phyloP scores from a whole-genome alignment of 2,888 invertebrate genomes.

The Oligia latruncula region DNA sequence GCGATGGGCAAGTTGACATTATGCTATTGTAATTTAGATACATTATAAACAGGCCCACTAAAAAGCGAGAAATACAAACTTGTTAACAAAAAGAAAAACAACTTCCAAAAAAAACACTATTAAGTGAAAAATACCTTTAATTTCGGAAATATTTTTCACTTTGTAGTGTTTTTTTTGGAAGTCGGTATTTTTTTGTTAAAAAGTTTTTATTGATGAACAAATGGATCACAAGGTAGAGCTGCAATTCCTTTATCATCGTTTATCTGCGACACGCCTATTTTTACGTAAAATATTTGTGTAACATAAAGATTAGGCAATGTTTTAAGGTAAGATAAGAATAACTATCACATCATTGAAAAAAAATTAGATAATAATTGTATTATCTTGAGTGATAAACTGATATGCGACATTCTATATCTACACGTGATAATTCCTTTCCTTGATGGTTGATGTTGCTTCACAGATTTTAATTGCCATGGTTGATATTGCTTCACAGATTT shows the following conservation, averaged over 20 bases:
- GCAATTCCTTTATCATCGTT: slow-evolving; percentile 30
- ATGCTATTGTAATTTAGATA: no score
- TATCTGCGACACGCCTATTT: slow-evolving; percentile 25
- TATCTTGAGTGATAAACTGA: slow-evolving; percentile 15
- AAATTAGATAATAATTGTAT: slow-evolving; percentile 13
- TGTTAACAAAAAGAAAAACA: no score
- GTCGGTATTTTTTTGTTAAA: no score
- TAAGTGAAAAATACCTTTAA: no score
- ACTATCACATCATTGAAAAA: slow-evolving; percentile 9
- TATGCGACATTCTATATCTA: not conserved
- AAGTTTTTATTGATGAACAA: not conserved
- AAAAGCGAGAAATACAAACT: no score
- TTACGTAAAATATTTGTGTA: slow-evolving; percentile 17
- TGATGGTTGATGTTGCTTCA: not conserved
- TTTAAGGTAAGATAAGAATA: slow-evolving; percentile 9
- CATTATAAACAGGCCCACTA: no score
- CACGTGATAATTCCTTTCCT: slow-evolving; percentile 16
- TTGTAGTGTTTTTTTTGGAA: no score
- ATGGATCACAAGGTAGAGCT: slow-evolving; percentile 2
- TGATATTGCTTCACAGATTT: not conserved
- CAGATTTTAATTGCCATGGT: not conserved
- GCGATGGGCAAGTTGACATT: no score
- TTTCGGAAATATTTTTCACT: no score
- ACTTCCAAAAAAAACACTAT: no score
- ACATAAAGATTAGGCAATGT: slow-evolving; percentile 6